Base-by-base conservation (phyloP, 2,113 vertebrate genomes). In the Calidris pugnax region DNA sequence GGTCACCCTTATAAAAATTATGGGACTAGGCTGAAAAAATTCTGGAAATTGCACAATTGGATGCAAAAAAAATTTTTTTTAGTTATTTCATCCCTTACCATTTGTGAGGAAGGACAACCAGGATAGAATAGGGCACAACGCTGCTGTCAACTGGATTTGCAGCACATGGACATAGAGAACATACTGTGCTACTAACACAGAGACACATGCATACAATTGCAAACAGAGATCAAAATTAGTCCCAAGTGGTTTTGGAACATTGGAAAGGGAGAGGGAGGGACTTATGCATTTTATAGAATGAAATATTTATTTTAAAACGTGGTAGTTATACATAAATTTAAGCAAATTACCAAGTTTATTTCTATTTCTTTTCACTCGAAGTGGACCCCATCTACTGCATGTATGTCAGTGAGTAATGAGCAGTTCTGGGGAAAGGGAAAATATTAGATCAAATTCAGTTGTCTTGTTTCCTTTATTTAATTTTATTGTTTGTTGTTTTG, bases 141-240 rank as follows among this genome's bases (percentile, higher is more conserved):
- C 72, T 95, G 81, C 85, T 88, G 60, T 95, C 80, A 93, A 64
- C 41, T 12, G 41, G 63, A 95, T 94, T 94, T 72, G 50, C 47
- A 93, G 90, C 84, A 90, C 93, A 69, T 59, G 64, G 83, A 78
- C 33, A 37, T 2, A 75, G 53, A 92, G 91, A 94, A 94, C 77
- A 88, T 27, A 47, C 30, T 94, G 91, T 95, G 80, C 95, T 85
- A 48, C 55, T 69, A 63, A 66, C n/a, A 51, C 48, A 90, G 5
- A 93, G 67, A 57, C 27, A 35, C 64, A 78, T 22, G n/a, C 62
- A 75, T 32, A 71, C 73, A 89, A 78, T 69, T 87, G 71, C 80
- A 92, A 92, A 72, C 51, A 86, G 67, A 67, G 76, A 88, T 81
- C 64, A 95, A 85, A 96, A 96, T 95, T 75, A 94, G 68, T 68